phyloP scores from a whole-genome alignment of 2,113 vertebrate species.

The Peromyscus polionotus region DNA sequence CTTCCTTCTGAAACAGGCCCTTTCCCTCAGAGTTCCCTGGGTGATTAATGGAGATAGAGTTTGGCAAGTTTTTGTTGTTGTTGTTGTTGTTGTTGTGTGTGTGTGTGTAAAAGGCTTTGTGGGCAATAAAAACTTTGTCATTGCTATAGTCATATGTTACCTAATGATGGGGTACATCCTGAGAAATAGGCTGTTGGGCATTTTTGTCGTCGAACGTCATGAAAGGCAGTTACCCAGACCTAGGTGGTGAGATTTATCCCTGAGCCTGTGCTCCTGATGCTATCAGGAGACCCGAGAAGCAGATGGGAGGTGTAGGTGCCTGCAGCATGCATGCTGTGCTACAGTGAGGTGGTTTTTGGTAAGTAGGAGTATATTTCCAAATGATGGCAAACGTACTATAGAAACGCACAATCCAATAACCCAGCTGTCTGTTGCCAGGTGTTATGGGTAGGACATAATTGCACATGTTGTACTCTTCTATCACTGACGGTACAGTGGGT shows the following conservation, averaged over 20 bases:
- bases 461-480: not conserved
- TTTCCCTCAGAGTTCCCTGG: slow-evolving; percentile 50
- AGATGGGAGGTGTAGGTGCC: not conserved
- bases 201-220: not conserved
- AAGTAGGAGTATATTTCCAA: not conserved
- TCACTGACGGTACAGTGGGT: not conserved
- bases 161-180: not conserved
- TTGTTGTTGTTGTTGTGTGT: not conserved
- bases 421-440: not conserved
- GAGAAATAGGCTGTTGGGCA: not conserved
- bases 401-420: not conserved
- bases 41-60: slow-evolving; percentile 55
- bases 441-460: not conserved
- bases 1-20: slow-evolving; percentile 66
- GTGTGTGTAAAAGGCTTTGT: not conserved
- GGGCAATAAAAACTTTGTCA: not conserved
- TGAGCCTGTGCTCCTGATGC: not conserved
- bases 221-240: no score
- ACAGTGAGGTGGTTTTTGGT: not conserved
- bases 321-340: not conserved
- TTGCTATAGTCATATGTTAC: not conserved
- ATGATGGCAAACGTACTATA: not conserved
- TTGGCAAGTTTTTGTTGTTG: not conserved
- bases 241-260: not conserved
- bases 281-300: not conserved